Evolutionary conservation across 2,113 vertebrate species (phyloP).

Genomic region (Kobus ellipsiprymnus): DNA sequence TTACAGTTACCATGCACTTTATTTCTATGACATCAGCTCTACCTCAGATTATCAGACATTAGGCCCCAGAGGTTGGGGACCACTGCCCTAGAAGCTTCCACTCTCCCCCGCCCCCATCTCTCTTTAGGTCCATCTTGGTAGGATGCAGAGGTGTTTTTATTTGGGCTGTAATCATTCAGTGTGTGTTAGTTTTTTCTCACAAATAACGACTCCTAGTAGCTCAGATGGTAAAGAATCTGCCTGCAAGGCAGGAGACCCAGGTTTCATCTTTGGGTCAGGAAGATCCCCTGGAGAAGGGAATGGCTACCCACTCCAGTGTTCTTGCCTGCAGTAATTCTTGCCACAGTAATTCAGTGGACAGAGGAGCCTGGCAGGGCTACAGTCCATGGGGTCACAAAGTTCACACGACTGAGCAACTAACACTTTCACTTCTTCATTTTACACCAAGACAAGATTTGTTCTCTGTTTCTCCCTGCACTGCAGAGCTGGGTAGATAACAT

Average conservation of each 20-base stretch:
- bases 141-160: neutral
- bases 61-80: neutral
- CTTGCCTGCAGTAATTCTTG: no score
- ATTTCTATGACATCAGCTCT: neutral
- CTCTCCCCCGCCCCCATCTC: accelerated
- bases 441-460: neutral
- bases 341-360: neutral
- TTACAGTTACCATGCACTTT: neutral
- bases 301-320: neutral
- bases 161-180: neutral
- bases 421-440: neutral
- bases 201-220: neutral
- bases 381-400: neutral
- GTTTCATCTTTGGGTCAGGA: neutral
- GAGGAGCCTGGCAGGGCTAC: neutral
- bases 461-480: neutral
- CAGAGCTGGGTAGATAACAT: accelerated
- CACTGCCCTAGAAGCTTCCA: neutral
- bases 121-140: neutral
- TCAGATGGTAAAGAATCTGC: neutral
- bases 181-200: neutral
- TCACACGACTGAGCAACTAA: neutral
- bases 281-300: neutral
- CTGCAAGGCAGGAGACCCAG: neutral
- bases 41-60: neutral